These are phyloP conservation scores for Acanthurus tractus DNA, from an alignment of 2,797 vertebrate species.

Conservation along the genomic window DNA sequence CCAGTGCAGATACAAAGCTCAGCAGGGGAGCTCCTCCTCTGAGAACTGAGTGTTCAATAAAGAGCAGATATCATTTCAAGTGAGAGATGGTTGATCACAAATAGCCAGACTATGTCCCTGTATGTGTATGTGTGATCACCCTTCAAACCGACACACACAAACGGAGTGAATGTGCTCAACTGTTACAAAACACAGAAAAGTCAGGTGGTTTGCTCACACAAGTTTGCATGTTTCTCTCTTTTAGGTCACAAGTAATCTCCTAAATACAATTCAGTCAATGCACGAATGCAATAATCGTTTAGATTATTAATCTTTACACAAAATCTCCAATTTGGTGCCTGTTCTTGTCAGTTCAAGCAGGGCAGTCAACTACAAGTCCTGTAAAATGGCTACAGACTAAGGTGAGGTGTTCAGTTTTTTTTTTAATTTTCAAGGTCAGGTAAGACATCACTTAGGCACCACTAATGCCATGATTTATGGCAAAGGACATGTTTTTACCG, in stretches of 20 bases:
- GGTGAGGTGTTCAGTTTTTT: background rate
- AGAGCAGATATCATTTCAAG: constrained; percentile 42
- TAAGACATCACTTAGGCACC: constrained; percentile 1
- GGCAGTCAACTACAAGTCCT: background rate
- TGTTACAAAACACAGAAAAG: too few species aligned
- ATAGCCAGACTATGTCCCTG: background rate
- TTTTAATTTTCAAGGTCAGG: background rate
- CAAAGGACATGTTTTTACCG: background rate
- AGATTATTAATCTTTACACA: too few species aligned
- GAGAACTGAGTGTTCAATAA: constrained; percentile 21
- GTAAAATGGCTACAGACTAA: background rate
- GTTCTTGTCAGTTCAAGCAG: background rate
- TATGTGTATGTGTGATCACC: background rate
- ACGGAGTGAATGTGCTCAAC: background rate
- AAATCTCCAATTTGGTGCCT: background rate
- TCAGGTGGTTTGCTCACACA: background rate
- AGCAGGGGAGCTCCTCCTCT: constrained; percentile 26
- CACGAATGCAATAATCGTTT: background rate
- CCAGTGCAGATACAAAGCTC: constrained; percentile 32
- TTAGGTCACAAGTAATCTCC: background rate
- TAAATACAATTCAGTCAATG: background rate
- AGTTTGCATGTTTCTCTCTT: background rate
- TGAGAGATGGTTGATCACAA: background rate
- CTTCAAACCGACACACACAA: constrained; percentile 1
- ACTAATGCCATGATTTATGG: background rate